Evolutionary conservation across 2,888 invertebrate genomes (phyloP).

Genomic region (Dinocampus coccinellae): DNA sequence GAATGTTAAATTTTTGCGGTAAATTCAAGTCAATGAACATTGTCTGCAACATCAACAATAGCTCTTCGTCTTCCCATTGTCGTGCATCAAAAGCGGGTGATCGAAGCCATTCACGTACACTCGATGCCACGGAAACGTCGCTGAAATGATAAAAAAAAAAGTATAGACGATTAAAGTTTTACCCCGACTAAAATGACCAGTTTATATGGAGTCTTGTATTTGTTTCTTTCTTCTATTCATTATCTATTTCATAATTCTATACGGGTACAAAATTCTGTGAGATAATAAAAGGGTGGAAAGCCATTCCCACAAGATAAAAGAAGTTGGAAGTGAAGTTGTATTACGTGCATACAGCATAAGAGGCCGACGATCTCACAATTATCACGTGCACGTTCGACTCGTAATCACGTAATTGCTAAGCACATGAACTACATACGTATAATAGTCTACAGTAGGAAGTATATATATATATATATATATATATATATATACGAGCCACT

Average conservation of each 20-base stretch:
- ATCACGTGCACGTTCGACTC: slow-evolving; percentile 30
- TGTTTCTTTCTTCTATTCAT: background rate
- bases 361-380: slow-evolving; percentile 41
- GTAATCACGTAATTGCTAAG: slow-evolving; percentile 48
- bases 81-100: slow-evolving; percentile 84
- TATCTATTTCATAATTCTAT: background rate
- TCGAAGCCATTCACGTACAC: slow-evolving; percentile 75
- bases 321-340: slow-evolving; percentile 5
- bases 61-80: slow-evolving; percentile 86
- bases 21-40: slow-evolving; percentile 86
- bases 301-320: background rate
- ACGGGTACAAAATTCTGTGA: background rate
- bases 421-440: slow-evolving; percentile 17
- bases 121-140: slow-evolving; percentile 75
- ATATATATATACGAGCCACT: background rate
- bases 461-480: background rate
- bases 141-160: slow-evolving; percentile 66
- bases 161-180: background rate
- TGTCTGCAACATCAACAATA: slow-evolving; percentile 81
- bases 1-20: slow-evolving; percentile 81
- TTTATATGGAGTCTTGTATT: too few species aligned
- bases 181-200: background rate
- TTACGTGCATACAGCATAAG: slow-evolving; percentile 5
- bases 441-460: slow-evolving; percentile 1
- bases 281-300: slow-evolving; percentile 36